A percentile compares a stretch with the other conserved stretches of the same genome.
phyloP scores from a whole-genome alignment of 1,140 invertebrate species.

The Lepidostoma basale region DNA sequence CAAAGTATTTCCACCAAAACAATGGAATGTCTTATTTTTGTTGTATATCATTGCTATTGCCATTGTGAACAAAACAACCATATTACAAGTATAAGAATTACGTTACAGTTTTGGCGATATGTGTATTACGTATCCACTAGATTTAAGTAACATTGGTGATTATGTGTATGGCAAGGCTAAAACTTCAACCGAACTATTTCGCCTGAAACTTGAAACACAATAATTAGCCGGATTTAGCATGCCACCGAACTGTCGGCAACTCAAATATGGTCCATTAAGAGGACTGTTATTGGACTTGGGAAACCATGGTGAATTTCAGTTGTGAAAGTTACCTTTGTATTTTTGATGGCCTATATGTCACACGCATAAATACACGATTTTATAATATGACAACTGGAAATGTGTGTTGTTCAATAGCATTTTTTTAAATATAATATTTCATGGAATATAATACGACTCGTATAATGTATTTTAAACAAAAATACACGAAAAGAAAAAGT shows the following conservation, averaged over 20 bases:
- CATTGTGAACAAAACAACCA: background rate
- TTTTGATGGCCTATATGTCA: background rate
- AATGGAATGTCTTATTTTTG: background rate
- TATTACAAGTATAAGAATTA: background rate
- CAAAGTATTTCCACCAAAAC: background rate
- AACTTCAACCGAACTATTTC: background rate
- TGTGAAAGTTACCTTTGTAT: background rate
- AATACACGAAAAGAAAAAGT: no score
- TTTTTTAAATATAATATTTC: background rate
- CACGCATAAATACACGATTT: background rate
- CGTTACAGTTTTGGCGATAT: no score
- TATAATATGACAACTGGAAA: background rate
- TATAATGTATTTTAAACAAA: no score
- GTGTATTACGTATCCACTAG: background rate
- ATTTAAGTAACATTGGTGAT: background rate
- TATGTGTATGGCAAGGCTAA: constrained; percentile 8
- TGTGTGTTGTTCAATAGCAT: background rate
- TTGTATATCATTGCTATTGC: background rate
- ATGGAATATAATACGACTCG: background rate
- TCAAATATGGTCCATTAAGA: background rate
- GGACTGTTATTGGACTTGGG: no score
- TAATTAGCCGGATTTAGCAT: constrained; percentile 18
- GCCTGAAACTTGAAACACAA: background rate
- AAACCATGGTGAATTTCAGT: no score
- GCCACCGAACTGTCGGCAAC: background rate